Percentiles rank a stretch among this genome's conserved stretches.
These are phyloP conservation scores for Halichoeres trimaculatus DNA, from an alignment of 2,113 vertebrate genomes.

Conservation along the genomic window DNA sequence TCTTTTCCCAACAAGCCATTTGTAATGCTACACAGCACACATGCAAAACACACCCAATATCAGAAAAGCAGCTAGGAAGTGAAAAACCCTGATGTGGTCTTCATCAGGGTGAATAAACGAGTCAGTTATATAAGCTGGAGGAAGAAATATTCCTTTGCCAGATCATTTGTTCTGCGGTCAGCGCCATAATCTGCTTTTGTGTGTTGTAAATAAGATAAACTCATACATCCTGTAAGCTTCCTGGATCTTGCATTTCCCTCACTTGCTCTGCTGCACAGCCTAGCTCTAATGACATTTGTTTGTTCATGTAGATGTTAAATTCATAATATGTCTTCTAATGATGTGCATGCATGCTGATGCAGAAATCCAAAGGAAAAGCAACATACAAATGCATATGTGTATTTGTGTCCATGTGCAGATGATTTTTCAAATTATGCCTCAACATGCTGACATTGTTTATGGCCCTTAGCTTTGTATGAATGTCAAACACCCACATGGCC, in stretches of 20 bases:
- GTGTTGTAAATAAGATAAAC: too few relatives aligned
- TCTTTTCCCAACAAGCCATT: constrained; percentile 31
- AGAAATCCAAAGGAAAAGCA: constrained; percentile 2
- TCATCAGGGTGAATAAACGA: constrained; percentile 47
- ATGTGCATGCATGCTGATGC: constrained; percentile 9
- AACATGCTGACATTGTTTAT: constrained; percentile 47
- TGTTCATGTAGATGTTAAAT: constrained; percentile 38
- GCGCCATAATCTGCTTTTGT: constrained; percentile 43
- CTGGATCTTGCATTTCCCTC: constrained; percentile 19
- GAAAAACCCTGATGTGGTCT: constrained; percentile 39
- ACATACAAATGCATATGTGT: neutral
- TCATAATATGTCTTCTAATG: constrained; percentile 32
- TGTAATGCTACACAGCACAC: constrained; percentile 35
- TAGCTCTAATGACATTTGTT: neutral
- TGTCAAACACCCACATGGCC: constrained; percentile 64
- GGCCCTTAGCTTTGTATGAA: constrained; percentile 41
- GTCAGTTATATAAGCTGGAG: constrained; percentile 62
- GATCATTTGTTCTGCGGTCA: constrained; percentile 50
- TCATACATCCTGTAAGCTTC: constrained; percentile 25
- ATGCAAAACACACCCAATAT: constrained; percentile 27
- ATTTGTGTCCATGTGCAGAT: constrained; percentile 21
- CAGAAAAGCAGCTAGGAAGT: neutral
- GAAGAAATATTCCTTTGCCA: constrained; percentile 54
- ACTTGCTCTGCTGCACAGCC: neutral
- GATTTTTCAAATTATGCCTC: constrained; percentile 38